Evolutionary conservation across 1,140 invertebrate genomes (phyloP).

Genomic region (Piezodorus guildinii): DNA sequence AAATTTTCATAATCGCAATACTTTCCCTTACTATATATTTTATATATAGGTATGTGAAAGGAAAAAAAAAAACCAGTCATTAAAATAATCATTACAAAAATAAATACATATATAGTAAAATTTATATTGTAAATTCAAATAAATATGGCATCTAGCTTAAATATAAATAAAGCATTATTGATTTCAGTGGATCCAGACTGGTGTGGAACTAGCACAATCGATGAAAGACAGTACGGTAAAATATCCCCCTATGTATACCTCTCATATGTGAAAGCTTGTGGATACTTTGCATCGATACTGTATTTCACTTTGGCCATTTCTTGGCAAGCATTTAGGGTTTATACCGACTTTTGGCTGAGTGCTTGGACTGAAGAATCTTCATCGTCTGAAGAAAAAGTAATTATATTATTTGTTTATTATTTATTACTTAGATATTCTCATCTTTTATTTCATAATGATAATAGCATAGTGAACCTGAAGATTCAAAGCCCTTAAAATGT

Average conservation of each 20-base stretch:
- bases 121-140: not conserved
- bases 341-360: constrained; percentile 50
- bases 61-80: too few species aligned
- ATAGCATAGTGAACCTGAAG: too few species aligned
- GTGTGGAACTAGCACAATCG: constrained; percentile 33
- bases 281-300: constrained; percentile 38
- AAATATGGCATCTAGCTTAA: too few species aligned
- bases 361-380: constrained; percentile 39
- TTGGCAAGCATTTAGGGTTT: constrained; percentile 46
- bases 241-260: constrained; percentile 49
- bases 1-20: too few species aligned
- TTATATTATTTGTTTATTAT: not conserved
- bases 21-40: too few species aligned
- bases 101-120: too few species aligned
- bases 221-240: constrained; percentile 49
- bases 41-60: too few species aligned
- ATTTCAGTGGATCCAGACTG: constrained; percentile 24
- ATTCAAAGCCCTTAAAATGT: too few species aligned
- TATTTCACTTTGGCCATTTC: constrained; percentile 44
- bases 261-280: constrained; percentile 50
- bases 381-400: not conserved
- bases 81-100: too few species aligned
- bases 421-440: too few species aligned
- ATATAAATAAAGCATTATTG: not conserved
- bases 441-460: too few species aligned